Base-by-base conservation (phyloP, 92 coral and sea anemone species). In the Chrysogorgia sp. region DNA sequence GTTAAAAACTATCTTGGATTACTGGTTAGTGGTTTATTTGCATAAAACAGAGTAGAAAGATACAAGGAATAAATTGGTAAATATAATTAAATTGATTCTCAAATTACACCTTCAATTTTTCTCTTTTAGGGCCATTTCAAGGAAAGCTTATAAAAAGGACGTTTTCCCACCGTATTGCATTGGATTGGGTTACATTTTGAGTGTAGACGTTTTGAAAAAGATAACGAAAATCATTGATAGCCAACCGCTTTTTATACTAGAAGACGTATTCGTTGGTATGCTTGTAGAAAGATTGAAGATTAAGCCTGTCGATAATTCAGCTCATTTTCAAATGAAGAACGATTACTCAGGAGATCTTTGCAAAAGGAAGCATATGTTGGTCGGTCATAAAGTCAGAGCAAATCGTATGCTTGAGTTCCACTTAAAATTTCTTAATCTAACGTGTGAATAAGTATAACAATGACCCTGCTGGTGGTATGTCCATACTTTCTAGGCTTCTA, bases 131-230 rank as follows among this genome's bases (percentile, higher is more conserved):
- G 6, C 3, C 63, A 57, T 14, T 29, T 29, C 63, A 30, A 23
- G 17, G 32, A 7, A 14, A 3, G 17, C 23, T 14, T 57, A 57
- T 57, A 57, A 57, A 8, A 64, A 22, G 15, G 71, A 64, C 47
- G 28, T 8, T 8, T 64, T 14, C 12, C 71, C 41, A 15, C 22
- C 71, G 35, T 64, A 34, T 64, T 64, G 71, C 47, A 0, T 14
- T 22, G 71, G 71, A 64, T 34, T 34, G 71, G 71, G 71, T 35
- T 64, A 64, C 37, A 64, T 64, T 40, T 64, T 64, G 5, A 34
- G 48, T 64, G n/a, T 25, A 64, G 71, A 64, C 35, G 71, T 64
- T 35, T 1, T 64, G 3, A 10, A 22, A 34, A 64, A 35, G 17
- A 40, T 64, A 6, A 35, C 35, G 49, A n/a, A 8, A 8, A 3